Evolutionary conservation across 2,113 vertebrate species (phyloP).

Genomic region (Nycticorax nycticorax): DNA sequence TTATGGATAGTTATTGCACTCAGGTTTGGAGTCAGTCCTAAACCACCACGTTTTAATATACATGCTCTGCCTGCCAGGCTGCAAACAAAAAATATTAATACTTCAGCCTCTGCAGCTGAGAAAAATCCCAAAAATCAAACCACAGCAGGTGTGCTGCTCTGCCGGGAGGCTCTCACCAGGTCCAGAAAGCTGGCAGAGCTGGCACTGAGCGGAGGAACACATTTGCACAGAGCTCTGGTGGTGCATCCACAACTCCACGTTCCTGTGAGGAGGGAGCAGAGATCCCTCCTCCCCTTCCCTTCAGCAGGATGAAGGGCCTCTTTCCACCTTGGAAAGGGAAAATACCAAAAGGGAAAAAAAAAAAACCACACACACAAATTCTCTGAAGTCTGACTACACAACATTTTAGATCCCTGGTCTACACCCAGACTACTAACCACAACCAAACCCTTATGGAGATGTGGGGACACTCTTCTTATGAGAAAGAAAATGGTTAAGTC

Average conservation of each 20-base stretch:
- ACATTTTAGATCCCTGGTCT: background rate
- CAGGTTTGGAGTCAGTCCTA: background rate
- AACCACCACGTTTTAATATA: background rate
- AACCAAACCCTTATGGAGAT: background rate
- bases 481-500: background rate
- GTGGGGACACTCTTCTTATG: fast-evolving
- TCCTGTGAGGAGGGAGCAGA: background rate
- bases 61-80: background rate
- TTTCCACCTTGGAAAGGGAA: background rate
- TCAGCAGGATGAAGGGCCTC: background rate
- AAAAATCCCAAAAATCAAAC: background rate
- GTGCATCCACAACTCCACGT: background rate
- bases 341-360: background rate
- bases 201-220: background rate
- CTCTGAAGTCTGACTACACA: background rate
- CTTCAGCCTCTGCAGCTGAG: background rate
- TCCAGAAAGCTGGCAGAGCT: background rate
- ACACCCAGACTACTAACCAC: background rate
- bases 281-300: background rate
- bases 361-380: too few relatives aligned
- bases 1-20: background rate
- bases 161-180: background rate
- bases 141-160: background rate
- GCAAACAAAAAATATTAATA: background rate
- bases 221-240: background rate